Evolutionary conservation across 2,113 vertebrate species (phyloP), one percentile per base, ranked within the genome.

Genomic region (Athene cunicularia): DNA sequence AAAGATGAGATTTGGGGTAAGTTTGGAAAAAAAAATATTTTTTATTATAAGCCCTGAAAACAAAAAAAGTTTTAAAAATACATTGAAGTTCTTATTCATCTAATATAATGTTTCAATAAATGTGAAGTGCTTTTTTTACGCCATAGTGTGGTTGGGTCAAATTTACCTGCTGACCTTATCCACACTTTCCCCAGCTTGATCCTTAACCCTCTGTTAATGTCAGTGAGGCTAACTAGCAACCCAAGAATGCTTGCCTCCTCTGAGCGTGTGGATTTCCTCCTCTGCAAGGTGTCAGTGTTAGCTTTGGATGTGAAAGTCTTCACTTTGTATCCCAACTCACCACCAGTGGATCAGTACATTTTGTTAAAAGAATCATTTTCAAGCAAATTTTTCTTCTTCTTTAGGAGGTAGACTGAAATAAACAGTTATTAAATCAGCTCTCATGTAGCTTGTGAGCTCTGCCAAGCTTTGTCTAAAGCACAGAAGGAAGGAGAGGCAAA

Each of bases 381-480:
- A 74, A 92, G 73, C 14, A 11, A 91, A 49, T 59, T 90, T 98
- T 96, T 80, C 84, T 90, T 95, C 39, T 90, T 79, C 41, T 85
- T 95, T 80, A 67, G 43, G n/a, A 68, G 22, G 62, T 53, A 82
- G 33, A 53, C 26, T 63, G 66, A 94, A 96, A 96, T 85, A 87
- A 90, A 83, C 80, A 68, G 52, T 59, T 79, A 67, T 84, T 95
- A 94, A 97, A 56, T 93, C 62, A 93, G 45, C 55, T 91, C 62
- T 30, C 39, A 86, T 55, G 75, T 96, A 87, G 77, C 33, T 94
- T 86, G 50, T 81, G 39, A 94, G 56, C n/a, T 91, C 55, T 90
- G 72, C 72, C 90, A 97, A 92, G 68, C 83, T 97, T 88, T 95
- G 80, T 94, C 88, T 89, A 93, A 92, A 83, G 73, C 80, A 84